A percentile compares a stretch with the other conserved stretches of the same genome.
These are phyloP conservation scores for Heliconius eleuchia DNA, from an alignment of 1,140 invertebrate genomes.

Conservation along the genomic window DNA sequence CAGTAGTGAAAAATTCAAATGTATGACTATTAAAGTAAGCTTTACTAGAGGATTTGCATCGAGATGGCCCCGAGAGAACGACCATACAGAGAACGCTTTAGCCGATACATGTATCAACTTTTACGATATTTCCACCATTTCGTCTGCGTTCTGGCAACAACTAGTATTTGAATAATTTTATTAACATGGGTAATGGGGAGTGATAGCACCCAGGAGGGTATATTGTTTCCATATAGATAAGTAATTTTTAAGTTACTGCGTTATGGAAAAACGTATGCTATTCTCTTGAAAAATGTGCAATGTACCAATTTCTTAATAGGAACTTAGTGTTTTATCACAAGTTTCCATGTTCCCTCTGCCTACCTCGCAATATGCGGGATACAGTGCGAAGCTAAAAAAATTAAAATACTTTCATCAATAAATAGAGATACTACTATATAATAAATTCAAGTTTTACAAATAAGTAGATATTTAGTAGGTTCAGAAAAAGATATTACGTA, in stretches of 20 bases:
- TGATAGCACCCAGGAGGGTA: not conserved
- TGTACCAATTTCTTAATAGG: not conserved
- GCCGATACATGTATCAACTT: conserved; percentile 31
- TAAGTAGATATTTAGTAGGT: not conserved
- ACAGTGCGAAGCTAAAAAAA: no score
- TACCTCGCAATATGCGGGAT: no score
- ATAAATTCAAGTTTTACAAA: not conserved
- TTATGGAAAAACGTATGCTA: not conserved
- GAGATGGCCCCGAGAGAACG: conserved; percentile 33
- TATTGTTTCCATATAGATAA: not conserved
- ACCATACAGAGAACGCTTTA: conserved; percentile 29
- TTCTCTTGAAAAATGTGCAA: not conserved
- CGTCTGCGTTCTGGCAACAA: conserved; percentile 4
- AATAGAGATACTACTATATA: not conserved
- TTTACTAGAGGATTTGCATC: conserved; percentile 36
- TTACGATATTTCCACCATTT: conserved; percentile 33
- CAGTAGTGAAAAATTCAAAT: conserved; percentile 39
- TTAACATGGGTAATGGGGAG: conserved; percentile 16
- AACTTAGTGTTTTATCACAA: not conserved
- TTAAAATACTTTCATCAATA: no score
- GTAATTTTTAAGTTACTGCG: not conserved
- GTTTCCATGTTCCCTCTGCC: no score
- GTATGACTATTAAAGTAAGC: conserved; percentile 34
- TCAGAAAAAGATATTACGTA: not conserved
- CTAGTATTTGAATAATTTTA: conserved; percentile 30